Evolutionary conservation across 2,888 invertebrate genomes (phyloP).

Genomic region (Polymixis lichenea): DNA sequence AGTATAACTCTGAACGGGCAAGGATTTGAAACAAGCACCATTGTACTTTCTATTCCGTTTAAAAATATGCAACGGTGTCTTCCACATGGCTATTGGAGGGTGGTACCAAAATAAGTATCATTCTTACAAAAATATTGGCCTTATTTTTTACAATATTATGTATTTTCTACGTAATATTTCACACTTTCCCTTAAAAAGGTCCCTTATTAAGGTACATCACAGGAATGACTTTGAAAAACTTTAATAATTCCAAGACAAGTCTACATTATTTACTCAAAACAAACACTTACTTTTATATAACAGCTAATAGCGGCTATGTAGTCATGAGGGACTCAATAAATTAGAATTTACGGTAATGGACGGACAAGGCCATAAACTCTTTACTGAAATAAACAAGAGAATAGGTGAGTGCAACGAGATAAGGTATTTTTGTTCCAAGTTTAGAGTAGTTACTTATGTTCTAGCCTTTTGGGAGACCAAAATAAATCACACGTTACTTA

Average conservation of each 20-base stretch:
- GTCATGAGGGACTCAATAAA: constrained; percentile 67
- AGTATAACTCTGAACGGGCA: too few relatives aligned
- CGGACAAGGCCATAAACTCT: constrained; percentile 57
- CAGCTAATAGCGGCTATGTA: constrained; percentile 40
- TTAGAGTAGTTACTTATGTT: constrained; percentile 56
- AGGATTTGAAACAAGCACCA: too few relatives aligned
- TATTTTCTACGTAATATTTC: neutral
- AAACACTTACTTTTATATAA: constrained; percentile 54
- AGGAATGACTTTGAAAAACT: neutral
- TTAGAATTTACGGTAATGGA: constrained; percentile 72
- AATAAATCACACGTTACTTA: constrained; percentile 35
- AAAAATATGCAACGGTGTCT: too few relatives aligned
- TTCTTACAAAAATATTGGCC: neutral
- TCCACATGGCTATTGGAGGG: too few relatives aligned
- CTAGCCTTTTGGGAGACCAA: constrained; percentile 32
- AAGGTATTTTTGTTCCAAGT: constrained; percentile 49
- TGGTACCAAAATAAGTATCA: too few relatives aligned
- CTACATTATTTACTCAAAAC: constrained; percentile 45
- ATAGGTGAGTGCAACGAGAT: constrained; percentile 51
- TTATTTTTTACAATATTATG: neutral
- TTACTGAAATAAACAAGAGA: constrained; percentile 39
- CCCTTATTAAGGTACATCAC: neutral
- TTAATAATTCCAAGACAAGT: constrained; percentile 31
- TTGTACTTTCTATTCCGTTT: too few relatives aligned
- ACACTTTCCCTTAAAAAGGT: neutral